phyloP scores from a whole-genome alignment of 2,113 vertebrate genomes.

The Desmodus rotundus region DNA sequence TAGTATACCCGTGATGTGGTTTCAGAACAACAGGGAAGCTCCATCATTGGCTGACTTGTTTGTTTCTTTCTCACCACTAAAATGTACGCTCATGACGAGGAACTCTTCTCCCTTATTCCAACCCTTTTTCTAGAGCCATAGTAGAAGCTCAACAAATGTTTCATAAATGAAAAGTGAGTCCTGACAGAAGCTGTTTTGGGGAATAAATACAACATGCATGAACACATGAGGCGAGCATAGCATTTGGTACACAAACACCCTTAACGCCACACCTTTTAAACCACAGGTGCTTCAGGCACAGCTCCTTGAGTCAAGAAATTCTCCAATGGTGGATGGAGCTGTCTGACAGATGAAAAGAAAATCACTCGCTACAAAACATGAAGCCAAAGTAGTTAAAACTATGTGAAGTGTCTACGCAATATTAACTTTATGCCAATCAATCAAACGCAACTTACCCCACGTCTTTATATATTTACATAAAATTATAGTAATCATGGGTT shows the following conservation, averaged over 20 bases:
- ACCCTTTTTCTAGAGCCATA: background rate
- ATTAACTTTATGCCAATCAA: background rate
- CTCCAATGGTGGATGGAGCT: background rate
- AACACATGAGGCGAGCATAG: background rate
- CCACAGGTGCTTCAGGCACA: background rate
- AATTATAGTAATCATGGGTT: background rate
- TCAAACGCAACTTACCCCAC: background rate
- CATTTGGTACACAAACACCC: background rate
- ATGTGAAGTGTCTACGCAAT: rapidly evolving
- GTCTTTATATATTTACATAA: background rate
- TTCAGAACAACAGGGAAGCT: background rate
- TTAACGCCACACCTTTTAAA: too few relatives aligned
- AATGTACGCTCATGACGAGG: background rate
- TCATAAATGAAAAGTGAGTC: background rate
- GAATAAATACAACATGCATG: background rate
- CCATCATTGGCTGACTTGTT: background rate
- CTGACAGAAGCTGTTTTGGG: background rate
- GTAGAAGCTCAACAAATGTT: background rate
- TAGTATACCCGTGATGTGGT: background rate
- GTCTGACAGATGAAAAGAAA: background rate
- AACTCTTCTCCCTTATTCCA: background rate
- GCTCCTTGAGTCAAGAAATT: background rate
- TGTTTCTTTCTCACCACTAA: background rate
- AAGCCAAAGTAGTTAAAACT: background rate
- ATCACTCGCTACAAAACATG: background rate